phyloP scores from a whole-genome alignment of 2,797 vertebrate genomes.

The Arctocebus calabarensis region DNA sequence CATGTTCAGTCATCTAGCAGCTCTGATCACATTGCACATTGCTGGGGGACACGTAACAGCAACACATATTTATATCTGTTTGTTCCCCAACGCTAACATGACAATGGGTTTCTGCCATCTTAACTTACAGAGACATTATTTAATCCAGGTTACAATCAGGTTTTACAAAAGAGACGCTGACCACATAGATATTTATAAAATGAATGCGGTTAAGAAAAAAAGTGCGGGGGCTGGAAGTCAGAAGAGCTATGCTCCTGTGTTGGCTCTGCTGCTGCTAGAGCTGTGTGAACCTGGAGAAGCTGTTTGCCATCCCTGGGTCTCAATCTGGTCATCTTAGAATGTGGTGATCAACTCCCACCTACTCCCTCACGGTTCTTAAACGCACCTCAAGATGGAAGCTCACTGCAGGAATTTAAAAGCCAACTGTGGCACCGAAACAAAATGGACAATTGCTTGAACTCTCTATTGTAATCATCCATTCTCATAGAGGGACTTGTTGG shows the following conservation, averaged over 20 bases:
- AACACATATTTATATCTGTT: background rate
- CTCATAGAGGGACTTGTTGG: background rate
- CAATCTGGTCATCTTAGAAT: background rate
- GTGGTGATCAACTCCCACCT: background rate
- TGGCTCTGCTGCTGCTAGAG: background rate
- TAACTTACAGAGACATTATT: constrained; percentile 35
- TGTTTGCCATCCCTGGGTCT: background rate
- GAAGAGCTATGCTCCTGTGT: background rate
- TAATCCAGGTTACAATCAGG: constrained; percentile 9
- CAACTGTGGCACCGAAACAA: background rate
- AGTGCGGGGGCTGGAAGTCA: background rate
- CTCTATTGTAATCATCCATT: background rate
- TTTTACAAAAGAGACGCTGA: constrained; percentile 47
- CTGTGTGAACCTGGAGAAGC: background rate
- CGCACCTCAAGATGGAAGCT: background rate
- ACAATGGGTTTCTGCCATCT: background rate
- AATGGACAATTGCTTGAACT: background rate
- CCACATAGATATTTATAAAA: constrained; percentile 48
- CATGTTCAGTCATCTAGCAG: background rate
- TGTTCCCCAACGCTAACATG: background rate
- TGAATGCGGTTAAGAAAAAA: constrained; percentile 2
- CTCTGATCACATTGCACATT: background rate
- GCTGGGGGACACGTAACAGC: background rate
- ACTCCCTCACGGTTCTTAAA: background rate
- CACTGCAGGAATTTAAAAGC: background rate